Base-by-base conservation (phyloP, 2,113 vertebrate species). In the Mesitornis unicolor region DNA sequence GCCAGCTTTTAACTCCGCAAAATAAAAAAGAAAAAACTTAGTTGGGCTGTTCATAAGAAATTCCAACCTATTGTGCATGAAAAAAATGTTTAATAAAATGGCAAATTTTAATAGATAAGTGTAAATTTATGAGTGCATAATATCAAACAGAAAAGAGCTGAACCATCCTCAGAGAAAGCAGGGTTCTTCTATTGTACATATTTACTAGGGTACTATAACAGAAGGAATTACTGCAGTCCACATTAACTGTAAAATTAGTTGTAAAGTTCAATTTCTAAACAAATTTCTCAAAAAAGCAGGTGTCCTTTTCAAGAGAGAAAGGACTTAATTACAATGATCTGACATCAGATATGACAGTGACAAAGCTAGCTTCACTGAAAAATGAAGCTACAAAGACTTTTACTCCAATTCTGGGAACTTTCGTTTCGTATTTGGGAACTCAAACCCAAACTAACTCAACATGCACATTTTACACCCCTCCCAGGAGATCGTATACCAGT, bases 151-250 rank as follows among this genome's bases (percentile, higher is more conserved):
- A 97, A 97, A 91, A 93, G 93, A 98, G 98, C 98, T 98, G 98
- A 98, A 98, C 98, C 98, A 98, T 98, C 95, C 94, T 97, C 98
- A 98, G 98, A 98, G 98, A 98, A 98, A 98, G 92, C 93, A 97
- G 96, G 93, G 85, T 95, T 97, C 88, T 84, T 98, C 91, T 53
- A 35, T 60, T 35, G 75, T 67, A 63, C 28, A 28, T 91, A 84
- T 88, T 95, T 93, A 87, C 93, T 74, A 82, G 81, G 48, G 65
- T 91, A 76, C 75, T 95, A 56, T 48, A 96, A 67, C 76, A 93
- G 29, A 86, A 94, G 75, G 28, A 87, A 56, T 88, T 94, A 77
- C 50, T 76, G 79, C 81, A 95, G 68, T 92, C 42, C 81, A 95
- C 56, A 47, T 94, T 94, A 85, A 88, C 59, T 90, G 69, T 35